Base-by-base conservation (phyloP, 2,888 invertebrate genomes). In the Erannis defoliaria region DNA sequence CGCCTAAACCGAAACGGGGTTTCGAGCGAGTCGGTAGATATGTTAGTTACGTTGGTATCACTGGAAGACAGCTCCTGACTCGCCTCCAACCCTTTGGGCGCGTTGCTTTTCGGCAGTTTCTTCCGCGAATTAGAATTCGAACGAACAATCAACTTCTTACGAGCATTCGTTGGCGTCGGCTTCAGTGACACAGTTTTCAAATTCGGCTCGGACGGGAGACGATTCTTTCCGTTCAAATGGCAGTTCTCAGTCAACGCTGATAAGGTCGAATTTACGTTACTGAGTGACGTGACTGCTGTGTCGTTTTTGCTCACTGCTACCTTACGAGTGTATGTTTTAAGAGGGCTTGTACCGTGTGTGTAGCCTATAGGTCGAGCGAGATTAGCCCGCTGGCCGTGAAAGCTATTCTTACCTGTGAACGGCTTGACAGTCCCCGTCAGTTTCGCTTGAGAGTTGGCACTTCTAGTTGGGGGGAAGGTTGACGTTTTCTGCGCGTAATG, bases 1-100 rank as follows among this genome's bases (percentile, higher is more conserved):
- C 93, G 84, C 12, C 93, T 71, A 61, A 93, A 93, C 29, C 93
- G 74, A 66, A 88, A 92, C 0, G 92, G 93, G 0, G 89, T 80
- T 40, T 93, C 93, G 0, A 93, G 75, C 0, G 93, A 92, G 53
- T 93, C 93, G 0, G 89, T 84, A 0, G 93, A 92, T 66, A 93
- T 88, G 70, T 93, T 93, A 0, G 93, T 93, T 5, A 92, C 85
- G 54, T 93, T 93, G 0, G 93, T 93, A 62, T 93, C 93, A 62
- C 93, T 93, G 31, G 93, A 93, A 42, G 93, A 93, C 62, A 93
- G 68, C 26, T 93, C 93, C 57, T 92, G 91, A 1, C 84, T 82
- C 1, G 85, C 77, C 61, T 90, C 90, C 8, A 90, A 73, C 16
- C 64, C 76, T 62, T 90, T 91, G 1, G 85, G 68, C 2, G 80